Conservation (phyloP, 2,113 vertebrate genomes). For the Cairina moschata region DNA sequence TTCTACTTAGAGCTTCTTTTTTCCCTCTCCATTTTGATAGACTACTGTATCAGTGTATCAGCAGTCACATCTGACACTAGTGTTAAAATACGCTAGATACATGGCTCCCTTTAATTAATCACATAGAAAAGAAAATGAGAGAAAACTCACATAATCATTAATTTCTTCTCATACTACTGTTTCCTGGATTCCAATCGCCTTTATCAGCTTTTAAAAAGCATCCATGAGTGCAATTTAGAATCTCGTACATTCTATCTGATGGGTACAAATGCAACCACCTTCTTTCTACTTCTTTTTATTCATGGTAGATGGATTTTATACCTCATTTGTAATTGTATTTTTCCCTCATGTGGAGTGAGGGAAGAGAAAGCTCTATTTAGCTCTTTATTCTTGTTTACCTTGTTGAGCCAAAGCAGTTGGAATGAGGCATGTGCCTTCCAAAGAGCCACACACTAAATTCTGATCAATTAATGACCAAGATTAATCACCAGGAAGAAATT, state of each 20-base stretch:
- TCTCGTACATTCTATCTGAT: background rate
- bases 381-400: background rate
- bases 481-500: no score
- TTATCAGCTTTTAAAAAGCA: background rate
- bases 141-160: background rate
- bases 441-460: background rate
- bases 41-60: background rate
- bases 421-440: background rate
- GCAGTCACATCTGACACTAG: background rate
- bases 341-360: background rate
- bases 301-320: background rate
- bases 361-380: background rate
- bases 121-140: background rate
- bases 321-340: background rate
- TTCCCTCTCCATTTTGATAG: background rate
- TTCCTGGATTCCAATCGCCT: background rate
- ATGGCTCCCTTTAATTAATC: conserved; percentile 16
- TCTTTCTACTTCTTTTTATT: background rate
- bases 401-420: background rate
- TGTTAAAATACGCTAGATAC: background rate
- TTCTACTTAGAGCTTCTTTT: background rate
- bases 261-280: background rate
- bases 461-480: fast-evolving
- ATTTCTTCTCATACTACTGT: background rate
- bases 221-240: background rate